These are phyloP conservation scores for Etheostoma cragini DNA, from an alignment of 2,113 vertebrate genomes.

Conservation along the genomic window DNA sequence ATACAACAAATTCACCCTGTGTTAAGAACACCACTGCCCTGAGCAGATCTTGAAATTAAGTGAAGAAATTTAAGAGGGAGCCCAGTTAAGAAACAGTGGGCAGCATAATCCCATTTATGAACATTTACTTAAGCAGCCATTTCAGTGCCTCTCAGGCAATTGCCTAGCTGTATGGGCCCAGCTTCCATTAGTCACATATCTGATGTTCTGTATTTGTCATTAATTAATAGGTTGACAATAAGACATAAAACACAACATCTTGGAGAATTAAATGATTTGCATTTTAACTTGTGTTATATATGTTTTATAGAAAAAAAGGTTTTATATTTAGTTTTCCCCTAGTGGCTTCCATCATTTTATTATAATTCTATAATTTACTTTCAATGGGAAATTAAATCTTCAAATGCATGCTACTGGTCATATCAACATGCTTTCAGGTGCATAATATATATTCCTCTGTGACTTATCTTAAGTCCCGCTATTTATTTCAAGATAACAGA, in stretches of 20 bases:
- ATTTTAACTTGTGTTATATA: background rate
- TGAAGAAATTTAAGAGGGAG: conserved; percentile 23
- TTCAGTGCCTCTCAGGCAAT: conserved; percentile 26
- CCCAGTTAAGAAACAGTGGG: conserved; percentile 34
- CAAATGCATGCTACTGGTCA: background rate
- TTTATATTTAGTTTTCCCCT: background rate
- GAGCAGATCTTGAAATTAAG: conserved; percentile 39
- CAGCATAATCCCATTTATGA: conserved; percentile 43
- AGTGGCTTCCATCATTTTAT: background rate
- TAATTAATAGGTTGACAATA: conserved; percentile 22
- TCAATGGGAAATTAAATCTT: background rate
- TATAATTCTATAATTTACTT: background rate
- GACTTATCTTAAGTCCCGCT: conserved; percentile 45
- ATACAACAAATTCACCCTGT: background rate
- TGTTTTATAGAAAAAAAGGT: background rate
- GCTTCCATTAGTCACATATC: conserved; percentile 7
- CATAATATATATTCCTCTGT: conserved; percentile 4
- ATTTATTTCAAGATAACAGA: conserved; percentile 54
- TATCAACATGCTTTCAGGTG: conserved; percentile 21
- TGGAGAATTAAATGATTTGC: background rate
- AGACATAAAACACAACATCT: background rate
- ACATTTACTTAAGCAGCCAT: conserved; percentile 49
- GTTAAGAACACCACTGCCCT: background rate
- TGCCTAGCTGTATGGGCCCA: conserved; percentile 42
- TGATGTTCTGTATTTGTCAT: conserved; percentile 15